Evolutionary conservation across 2,888 invertebrate species (phyloP).

Genomic region (Slavum lentiscoides): DNA sequence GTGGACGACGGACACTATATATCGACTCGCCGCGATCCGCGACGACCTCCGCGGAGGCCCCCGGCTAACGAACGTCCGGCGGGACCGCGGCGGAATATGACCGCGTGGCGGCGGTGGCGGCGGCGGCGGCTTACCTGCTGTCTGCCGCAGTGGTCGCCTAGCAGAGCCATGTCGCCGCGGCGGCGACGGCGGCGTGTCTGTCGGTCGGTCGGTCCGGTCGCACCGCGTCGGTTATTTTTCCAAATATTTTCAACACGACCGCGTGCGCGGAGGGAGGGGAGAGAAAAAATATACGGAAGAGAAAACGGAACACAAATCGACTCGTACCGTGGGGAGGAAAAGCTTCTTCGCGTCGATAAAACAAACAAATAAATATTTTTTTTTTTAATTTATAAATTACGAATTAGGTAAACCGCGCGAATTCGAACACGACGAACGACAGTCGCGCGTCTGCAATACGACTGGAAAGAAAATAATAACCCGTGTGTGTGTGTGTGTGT

Average conservation of each 20-base stretch:
- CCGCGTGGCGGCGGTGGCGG: constrained; percentile 22
- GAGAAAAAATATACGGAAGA: no score
- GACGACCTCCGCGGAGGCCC: neutral
- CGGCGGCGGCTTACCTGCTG: constrained; percentile 47
- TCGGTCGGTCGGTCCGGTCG: constrained; percentile 17
- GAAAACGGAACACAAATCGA: no score
- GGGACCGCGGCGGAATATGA: neutral
- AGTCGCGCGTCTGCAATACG: no score
- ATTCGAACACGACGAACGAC: no score
- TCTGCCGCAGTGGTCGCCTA: constrained; percentile 46
- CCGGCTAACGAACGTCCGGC: neutral
- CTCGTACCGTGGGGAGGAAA: no score
- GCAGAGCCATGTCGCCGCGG: constrained; percentile 39
- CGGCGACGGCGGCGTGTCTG: no score
- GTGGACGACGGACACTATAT: no score
- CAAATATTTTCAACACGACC: neutral
- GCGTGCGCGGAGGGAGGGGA: neutral
- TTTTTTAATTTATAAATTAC: no score
- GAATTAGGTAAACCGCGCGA: no score
- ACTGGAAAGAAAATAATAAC: no score
- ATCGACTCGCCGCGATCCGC: neutral
- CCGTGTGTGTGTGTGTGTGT: neutral
- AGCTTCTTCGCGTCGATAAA: no score
- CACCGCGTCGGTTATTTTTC: constrained; percentile 5
- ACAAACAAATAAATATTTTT: no score